Evolutionary conservation across 2,797 vertebrate species (phyloP).

Genomic region (Psittacula echo): DNA sequence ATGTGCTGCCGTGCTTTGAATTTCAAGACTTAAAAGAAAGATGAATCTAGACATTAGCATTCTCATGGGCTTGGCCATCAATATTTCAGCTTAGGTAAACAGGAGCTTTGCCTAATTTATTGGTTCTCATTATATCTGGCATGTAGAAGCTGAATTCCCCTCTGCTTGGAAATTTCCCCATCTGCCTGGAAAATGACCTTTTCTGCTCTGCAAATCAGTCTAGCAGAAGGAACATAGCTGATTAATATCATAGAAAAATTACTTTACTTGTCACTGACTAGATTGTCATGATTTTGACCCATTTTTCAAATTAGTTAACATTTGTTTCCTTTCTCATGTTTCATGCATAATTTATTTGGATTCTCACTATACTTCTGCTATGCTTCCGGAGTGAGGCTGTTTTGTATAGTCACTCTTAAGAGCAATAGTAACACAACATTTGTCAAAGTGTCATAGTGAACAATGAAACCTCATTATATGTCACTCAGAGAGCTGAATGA

Average conservation of each 20-base stretch:
- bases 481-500: slow-evolving; percentile 22
- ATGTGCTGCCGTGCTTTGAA: slow-evolving; percentile 70
- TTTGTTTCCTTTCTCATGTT: slow-evolving; percentile 72
- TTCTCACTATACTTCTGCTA: not conserved
- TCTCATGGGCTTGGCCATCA: slow-evolving; percentile 72
- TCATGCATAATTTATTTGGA: slow-evolving; percentile 76
- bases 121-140: slow-evolving; percentile 79
- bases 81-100: slow-evolving; percentile 81
- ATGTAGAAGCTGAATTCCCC: slow-evolving; percentile 70
- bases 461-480: slow-evolving; percentile 42
- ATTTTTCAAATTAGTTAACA: slow-evolving; percentile 77
- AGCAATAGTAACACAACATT: slow-evolving; percentile 47
- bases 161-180: slow-evolving; percentile 64
- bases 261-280: slow-evolving; percentile 70
- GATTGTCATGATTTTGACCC: slow-evolving; percentile 75
- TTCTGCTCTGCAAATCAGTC: slow-evolving; percentile 76
- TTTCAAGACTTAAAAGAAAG: slow-evolving; percentile 72
- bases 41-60: slow-evolving; percentile 80
- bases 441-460: slow-evolving; percentile 49
- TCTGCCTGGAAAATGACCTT: slow-evolving; percentile 78
- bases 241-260: slow-evolving; percentile 79
- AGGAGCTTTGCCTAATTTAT: slow-evolving; percentile 82
- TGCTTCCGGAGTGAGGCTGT: not conserved
- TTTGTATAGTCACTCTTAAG: slow-evolving; percentile 14
- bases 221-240: slow-evolving; percentile 73